A percentile compares a stretch with the other conserved stretches of the same genome.
phyloP scores from a whole-genome alignment of 2,113 vertebrate genomes.

The Progne subis region DNA sequence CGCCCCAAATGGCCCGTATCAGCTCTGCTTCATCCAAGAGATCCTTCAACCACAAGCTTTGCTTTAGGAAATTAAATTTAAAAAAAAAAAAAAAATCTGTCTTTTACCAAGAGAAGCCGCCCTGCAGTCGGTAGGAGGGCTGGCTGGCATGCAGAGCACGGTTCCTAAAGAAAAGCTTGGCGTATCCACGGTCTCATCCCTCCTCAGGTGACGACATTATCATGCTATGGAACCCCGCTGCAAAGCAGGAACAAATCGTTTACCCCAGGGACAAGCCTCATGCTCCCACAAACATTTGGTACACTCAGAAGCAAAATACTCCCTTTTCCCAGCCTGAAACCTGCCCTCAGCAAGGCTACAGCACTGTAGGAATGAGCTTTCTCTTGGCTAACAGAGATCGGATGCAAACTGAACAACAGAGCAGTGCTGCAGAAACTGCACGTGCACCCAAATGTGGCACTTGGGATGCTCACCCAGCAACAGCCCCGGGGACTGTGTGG shows the following conservation, averaged over 20 bases:
- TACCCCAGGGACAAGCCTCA: neutral
- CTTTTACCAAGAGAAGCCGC: neutral
- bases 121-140: neutral
- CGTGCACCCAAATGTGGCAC: accelerated
- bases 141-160: neutral
- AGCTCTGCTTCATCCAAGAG: neutral
- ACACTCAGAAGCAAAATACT: neutral
- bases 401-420: neutral
- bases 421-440: neutral
- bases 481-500: neutral
- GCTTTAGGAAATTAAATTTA: neutral
- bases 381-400: neutral
- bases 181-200: neutral
- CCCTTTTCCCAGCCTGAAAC: neutral
- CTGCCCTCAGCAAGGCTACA: neutral
- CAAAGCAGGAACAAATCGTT: neutral
- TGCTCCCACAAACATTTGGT: neutral
- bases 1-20: neutral
- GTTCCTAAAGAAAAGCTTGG: neutral
- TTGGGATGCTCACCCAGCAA: neutral
- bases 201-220: neutral
- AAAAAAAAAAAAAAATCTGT: no score
- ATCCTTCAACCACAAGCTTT: neutral
- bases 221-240: accelerated
- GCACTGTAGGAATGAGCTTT: neutral